Evolutionary conservation across 1,140 invertebrate genomes (phyloP), one percentile per base, ranked within the genome.

Genomic region (Zaprionus camerounensis): DNA sequence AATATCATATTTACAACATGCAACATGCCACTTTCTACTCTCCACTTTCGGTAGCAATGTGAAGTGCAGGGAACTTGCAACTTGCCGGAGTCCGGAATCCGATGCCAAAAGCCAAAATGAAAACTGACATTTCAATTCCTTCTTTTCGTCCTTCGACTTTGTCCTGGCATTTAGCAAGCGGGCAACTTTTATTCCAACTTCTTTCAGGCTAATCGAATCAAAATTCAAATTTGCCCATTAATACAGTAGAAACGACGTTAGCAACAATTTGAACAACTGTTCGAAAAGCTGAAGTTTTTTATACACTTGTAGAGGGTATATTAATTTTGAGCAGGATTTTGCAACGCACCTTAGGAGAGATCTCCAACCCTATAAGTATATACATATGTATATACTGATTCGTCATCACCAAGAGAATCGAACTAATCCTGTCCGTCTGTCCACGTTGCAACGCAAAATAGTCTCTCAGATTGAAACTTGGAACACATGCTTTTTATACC

Each of bases 1-100:
- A 91, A 90, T 91, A 90, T 85, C 76, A 90, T 90, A 90, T 90
- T 90, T 90, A 85, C 85, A 90, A 71, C 75, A 79, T 74, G 78
- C 81, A 76, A 71, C 75, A 57, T 6, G n/a, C 65, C 26, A 44
- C 41, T 46, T 31, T 31, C 28, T 31, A 31, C 28, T 26, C 5
- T 15, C 38, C 15, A 44, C 38, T 46, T 17, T 6, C n/a, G 2
- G 36, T 34, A 9, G 31, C 31, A 34, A 9, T 34, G 9, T 36
- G 44, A 63, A 53, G 26, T 57, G 34, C 36, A 59, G 12, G 41
- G 56, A 63, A 53, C 31, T 66, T 63, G 49, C 46, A 76, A n/a
- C 58, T 66, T 65, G 41, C 36, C 36, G 22, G 58, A 68, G 69
- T 73, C 20, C 20, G 20, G 20, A 20, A 78, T 73, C 20, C 53